These are phyloP conservation scores for Sylvietta virens DNA, from an alignment of 2,113 vertebrate genomes.

Conservation along the genomic window DNA sequence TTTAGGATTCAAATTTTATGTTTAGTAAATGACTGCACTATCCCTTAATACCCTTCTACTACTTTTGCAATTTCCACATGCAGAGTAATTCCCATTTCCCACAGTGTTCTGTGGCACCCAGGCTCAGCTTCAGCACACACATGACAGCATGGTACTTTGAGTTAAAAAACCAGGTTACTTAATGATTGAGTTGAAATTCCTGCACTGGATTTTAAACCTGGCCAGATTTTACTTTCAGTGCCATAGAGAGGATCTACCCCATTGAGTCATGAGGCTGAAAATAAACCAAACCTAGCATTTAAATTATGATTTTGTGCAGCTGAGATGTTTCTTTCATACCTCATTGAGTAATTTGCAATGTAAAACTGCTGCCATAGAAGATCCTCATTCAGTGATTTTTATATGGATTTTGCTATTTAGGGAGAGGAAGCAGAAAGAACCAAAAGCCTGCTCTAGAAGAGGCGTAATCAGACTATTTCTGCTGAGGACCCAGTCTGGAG, in stretches of 20 bases:
- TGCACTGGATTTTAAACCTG: conserved; percentile 59
- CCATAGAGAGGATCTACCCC: conserved; percentile 44
- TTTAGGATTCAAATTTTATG: not conserved
- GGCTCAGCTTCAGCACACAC: not conserved
- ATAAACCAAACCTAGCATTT: conserved; percentile 72
- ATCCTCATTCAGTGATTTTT: conserved; percentile 65
- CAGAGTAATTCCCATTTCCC: not conserved
- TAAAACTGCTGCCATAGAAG: conserved; percentile 62
- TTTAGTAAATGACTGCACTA: not conserved
- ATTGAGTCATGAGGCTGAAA: conserved; percentile 68
- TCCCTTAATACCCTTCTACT: not conserved
- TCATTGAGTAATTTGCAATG: conserved; percentile 70
- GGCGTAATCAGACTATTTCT: conserved; percentile 29
- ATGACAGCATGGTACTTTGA: not conserved
- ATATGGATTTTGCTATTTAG: conserved; percentile 66
- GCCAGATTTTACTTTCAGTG: conserved; percentile 58
- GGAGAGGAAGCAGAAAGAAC: conserved; percentile 38
- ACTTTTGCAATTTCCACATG: not conserved
- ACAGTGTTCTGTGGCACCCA: not conserved
- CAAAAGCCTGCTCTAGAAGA: conserved; percentile 5
- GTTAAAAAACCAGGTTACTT: not conserved
- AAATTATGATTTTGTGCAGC: conserved; percentile 68
- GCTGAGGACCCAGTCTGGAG: not conserved
- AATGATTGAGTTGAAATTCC: not conserved
- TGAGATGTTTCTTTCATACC: conserved; percentile 69